Percentiles rank a stretch among this genome's conserved stretches.
These are phyloP conservation scores for Nannobrachium achirus DNA, from an alignment of 2,113 vertebrate genomes.

Conservation along the genomic window DNA sequence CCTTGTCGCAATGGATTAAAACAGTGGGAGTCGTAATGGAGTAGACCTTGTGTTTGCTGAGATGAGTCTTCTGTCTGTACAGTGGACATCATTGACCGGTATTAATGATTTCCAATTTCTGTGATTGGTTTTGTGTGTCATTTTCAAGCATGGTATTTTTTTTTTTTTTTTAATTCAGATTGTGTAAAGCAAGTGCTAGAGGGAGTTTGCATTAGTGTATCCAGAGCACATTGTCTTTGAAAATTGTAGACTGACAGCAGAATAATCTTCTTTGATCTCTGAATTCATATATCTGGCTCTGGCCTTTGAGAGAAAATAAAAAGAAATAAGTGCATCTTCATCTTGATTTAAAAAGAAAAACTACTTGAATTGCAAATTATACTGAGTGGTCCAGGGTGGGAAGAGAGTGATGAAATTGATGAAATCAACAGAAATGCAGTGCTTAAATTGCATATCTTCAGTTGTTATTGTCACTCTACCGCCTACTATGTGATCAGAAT, in stretches of 20 bases:
- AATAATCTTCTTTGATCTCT: slow-evolving; percentile 1
- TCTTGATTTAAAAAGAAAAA: slow-evolving; percentile 11
- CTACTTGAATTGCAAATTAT: slow-evolving; percentile 41
- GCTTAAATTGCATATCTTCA: neutral
- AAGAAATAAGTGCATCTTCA: neutral
- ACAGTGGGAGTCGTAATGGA: neutral
- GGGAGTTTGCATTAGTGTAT: slow-evolving; percentile 11
- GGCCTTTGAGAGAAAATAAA: neutral
- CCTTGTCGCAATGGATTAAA: too few species aligned
- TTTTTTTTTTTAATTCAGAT: too few species aligned
- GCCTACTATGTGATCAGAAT: neutral
- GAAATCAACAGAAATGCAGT: neutral
- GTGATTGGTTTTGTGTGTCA: neutral
- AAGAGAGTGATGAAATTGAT: neutral
- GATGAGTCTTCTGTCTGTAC: neutral
- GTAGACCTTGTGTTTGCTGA: neutral
- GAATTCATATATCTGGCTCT: neutral
- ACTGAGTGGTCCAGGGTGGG: neutral
- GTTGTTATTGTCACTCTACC: neutral
- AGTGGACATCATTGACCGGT: slow-evolving; percentile 4
- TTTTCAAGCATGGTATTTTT: neutral
- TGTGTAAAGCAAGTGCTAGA: neutral
- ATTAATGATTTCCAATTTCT: slow-evolving; percentile 33
- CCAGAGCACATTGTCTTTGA: neutral
- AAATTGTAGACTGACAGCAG: neutral